Conservation (phyloP, 2,888 invertebrate genomes). For the Heliconius erato region DNA sequence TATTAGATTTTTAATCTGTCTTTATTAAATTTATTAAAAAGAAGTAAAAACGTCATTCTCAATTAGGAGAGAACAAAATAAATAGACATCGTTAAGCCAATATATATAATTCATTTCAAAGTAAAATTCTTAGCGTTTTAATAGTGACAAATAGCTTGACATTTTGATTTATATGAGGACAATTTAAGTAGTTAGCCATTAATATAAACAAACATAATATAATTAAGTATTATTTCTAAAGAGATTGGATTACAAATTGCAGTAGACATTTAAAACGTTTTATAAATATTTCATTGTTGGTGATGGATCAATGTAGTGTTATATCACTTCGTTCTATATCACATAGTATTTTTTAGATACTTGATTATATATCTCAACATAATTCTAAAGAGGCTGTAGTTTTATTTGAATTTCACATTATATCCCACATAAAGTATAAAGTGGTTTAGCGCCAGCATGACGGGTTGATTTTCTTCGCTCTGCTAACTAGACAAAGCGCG, state of each 20-base stretch:
- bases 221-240: neutral
- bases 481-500: too few relatives aligned
- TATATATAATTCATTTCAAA: neutral
- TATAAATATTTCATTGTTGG: too few relatives aligned
- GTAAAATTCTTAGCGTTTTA: slow-evolving; percentile 9
- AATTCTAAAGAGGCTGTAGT: too few relatives aligned
- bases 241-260: neutral
- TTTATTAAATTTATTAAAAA: neutral
- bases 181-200: slow-evolving; percentile 14
- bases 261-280: neutral
- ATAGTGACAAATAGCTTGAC: slow-evolving; percentile 19
- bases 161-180: slow-evolving; percentile 2
- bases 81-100: slow-evolving; percentile 4
- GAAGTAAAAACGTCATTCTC: neutral
- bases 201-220: neutral
- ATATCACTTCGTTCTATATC: neutral
- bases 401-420: too few relatives aligned
- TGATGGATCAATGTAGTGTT: neutral
- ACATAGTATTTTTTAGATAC: neutral
- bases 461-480: too few relatives aligned
- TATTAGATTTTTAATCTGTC: neutral
- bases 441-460: too few relatives aligned
- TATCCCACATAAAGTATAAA: too few relatives aligned
- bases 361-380: neutral
- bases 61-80: neutral